A percentile compares a stretch with the other conserved stretches of the same genome.
Conservation (phyloP, 2,888 invertebrate species). For the Achlya flavicornis region DNA sequence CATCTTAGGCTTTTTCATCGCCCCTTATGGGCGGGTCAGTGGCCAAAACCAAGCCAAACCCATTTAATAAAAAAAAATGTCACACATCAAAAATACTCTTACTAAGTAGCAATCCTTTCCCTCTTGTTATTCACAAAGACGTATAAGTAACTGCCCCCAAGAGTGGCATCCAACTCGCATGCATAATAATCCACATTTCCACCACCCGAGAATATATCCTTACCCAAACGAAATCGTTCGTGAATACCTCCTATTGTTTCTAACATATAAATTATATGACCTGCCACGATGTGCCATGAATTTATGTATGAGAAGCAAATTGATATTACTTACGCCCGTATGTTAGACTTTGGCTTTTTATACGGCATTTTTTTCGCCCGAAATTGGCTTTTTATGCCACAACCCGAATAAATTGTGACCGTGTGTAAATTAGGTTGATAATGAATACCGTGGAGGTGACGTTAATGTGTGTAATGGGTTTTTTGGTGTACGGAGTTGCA, state of each 20-base stretch:
- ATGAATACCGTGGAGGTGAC: conserved; percentile 53
- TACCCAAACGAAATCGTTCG: conserved; percentile 72
- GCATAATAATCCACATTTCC: conserved; percentile 64
- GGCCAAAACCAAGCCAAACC: too few species aligned
- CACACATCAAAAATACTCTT: neutral
- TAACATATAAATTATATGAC: conserved; percentile 83
- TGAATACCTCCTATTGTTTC: conserved; percentile 77
- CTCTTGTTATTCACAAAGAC: conserved; percentile 49
- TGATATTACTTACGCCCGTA: conserved; percentile 76
- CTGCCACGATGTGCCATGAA: conserved; percentile 73
- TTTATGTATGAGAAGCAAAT: conserved; percentile 81
- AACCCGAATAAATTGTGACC: conserved; percentile 70
- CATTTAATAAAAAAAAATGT: too few species aligned
- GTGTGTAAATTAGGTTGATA: conserved; percentile 69
- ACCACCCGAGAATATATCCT: conserved; percentile 45
- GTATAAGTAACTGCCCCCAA: conserved; percentile 78
- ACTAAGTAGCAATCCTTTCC: neutral
- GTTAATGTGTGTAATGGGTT: neutral
- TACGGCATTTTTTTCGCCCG: conserved; percentile 52
- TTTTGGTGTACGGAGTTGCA: neutral
- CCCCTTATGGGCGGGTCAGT: too few species aligned
- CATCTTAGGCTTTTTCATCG: too few species aligned
- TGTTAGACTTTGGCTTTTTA: conserved; percentile 72
- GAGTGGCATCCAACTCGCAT: conserved; percentile 74
- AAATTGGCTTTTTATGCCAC: conserved; percentile 79